These are phyloP conservation scores for Cataglyphis cursor DNA, from an alignment of 2,888 invertebrate species.

Conservation along the genomic window DNA sequence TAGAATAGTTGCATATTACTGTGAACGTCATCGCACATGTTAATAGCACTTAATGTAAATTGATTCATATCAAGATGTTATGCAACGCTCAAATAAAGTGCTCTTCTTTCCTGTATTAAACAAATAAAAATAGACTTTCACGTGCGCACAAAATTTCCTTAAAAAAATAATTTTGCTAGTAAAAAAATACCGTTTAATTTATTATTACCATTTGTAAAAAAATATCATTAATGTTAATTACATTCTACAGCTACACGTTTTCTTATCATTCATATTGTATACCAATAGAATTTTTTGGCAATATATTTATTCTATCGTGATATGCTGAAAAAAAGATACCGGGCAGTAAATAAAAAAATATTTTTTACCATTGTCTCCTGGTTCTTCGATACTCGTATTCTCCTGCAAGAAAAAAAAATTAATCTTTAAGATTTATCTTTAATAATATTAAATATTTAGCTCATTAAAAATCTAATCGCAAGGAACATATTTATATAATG, in stretches of 20 bases:
- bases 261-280: neutral
- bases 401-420: slow-evolving; percentile 89
- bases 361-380: slow-evolving; percentile 91
- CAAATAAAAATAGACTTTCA: neutral
- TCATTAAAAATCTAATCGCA: neutral
- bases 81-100: neutral
- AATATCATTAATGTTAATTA: neutral
- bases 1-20: slow-evolving; percentile 18
- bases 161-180: slow-evolving; percentile 6
- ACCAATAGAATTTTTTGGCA: neutral
- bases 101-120: neutral
- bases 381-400: slow-evolving; percentile 93
- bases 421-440: too few species aligned
- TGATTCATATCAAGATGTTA: slow-evolving; percentile 5
- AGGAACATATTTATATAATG: neutral
- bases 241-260: neutral
- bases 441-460: neutral
- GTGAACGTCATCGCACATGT: neutral
- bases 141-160: neutral
- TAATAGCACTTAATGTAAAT: slow-evolving; percentile 37
- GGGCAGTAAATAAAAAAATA: slow-evolving; percentile 1
- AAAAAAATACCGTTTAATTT: neutral
- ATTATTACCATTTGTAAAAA: neutral
- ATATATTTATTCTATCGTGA: neutral
- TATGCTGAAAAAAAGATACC: neutral